phyloP scores from a whole-genome alignment of 2,888 invertebrate genomes.

The Sphaerophoria rueppellii region DNA sequence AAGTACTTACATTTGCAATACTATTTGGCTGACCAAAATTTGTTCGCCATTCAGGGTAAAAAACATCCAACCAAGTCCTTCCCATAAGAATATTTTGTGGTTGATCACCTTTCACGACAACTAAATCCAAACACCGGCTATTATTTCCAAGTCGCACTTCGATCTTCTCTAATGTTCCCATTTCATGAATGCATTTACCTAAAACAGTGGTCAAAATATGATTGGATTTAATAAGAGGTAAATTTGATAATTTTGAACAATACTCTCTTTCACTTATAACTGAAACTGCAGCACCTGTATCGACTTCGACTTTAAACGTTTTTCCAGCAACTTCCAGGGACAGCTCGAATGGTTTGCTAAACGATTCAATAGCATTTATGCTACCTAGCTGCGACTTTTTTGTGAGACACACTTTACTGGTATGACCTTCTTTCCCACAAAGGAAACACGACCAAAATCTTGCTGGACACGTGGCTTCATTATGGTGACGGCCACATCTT shows the following conservation, averaged over 20 bases:
- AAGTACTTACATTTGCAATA: too few species aligned
- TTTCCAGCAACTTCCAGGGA: not conserved
- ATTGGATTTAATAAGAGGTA: constrained; percentile 30
- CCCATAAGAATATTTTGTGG: too few species aligned
- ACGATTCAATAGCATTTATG: constrained; percentile 22
- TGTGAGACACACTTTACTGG: constrained; percentile 13
- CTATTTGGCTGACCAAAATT: too few species aligned
- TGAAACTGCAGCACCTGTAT: constrained; percentile 31
- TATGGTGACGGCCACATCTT: too few species aligned
- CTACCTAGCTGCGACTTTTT: constrained; percentile 1
- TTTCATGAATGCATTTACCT: constrained; percentile 12
- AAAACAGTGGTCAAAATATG: constrained; percentile 34
- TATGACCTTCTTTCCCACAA: constrained; percentile 32
- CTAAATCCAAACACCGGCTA: too few species aligned
- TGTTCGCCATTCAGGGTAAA: too few species aligned
- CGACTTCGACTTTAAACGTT: not conserved
- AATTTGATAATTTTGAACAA: constrained; percentile 28
- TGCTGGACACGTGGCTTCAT: constrained; percentile 29
- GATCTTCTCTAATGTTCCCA: constrained; percentile 18
- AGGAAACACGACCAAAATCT: constrained; percentile 33
- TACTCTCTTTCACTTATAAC: constrained; percentile 42
- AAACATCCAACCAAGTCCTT: too few species aligned
- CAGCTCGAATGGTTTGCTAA: constrained; percentile 3
- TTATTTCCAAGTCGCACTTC: too few species aligned
- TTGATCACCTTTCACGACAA: too few species aligned